Evolutionary conservation across 2,797 vertebrate genomes (phyloP).

Genomic region (Benthosema pterotum): DNA sequence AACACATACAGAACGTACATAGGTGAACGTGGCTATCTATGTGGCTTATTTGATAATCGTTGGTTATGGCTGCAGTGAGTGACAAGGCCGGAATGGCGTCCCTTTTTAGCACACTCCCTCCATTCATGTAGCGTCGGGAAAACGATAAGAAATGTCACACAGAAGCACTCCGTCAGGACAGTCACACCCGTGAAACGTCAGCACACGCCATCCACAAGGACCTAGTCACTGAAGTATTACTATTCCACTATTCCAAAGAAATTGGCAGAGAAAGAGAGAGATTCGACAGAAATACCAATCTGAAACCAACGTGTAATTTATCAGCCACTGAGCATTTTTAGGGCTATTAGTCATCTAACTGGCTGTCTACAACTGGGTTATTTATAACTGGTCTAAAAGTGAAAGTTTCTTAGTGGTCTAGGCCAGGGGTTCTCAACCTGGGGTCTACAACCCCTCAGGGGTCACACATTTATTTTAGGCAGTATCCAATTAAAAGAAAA

Average conservation of each 20-base stretch:
- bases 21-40: conserved; percentile 2
- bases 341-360: too few relatives aligned
- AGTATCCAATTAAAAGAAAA: too few relatives aligned
- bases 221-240: background rate
- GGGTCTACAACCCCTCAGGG: too few relatives aligned
- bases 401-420: too few relatives aligned
- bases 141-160: conserved; percentile 48
- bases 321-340: too few relatives aligned
- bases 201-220: background rate
- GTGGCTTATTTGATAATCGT: conserved; percentile 30
- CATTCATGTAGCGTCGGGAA: conserved; percentile 29
- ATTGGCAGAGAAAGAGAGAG: conserved; percentile 1
- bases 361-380: too few relatives aligned
- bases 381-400: too few relatives aligned
- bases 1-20: background rate
- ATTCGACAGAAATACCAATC: too few relatives aligned
- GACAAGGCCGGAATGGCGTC: conserved; percentile 2
- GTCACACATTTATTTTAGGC: too few relatives aligned
- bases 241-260: conserved; percentile 40
- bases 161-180: background rate
- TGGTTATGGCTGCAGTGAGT: conserved; percentile 33
- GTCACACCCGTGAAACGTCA: conserved; percentile 34
- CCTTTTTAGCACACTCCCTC: conserved; percentile 28
- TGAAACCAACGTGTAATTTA: too few relatives aligned
- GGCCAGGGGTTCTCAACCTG: too few relatives aligned